Conservation (phyloP, 2,797 vertebrate genomes). For the Erethizon dorsatum region DNA sequence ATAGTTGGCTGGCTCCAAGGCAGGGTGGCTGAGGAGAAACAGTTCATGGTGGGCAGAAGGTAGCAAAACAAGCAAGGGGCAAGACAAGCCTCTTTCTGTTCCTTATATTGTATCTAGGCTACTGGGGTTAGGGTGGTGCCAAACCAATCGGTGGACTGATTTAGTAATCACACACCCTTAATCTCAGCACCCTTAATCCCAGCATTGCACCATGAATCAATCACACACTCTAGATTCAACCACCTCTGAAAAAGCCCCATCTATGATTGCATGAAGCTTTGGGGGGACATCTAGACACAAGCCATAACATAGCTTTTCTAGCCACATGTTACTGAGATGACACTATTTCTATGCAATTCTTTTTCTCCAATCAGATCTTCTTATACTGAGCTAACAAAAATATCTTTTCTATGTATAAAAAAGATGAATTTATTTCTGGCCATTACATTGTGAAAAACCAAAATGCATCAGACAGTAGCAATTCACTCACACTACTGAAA, state of each 20-base stretch:
- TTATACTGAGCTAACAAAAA: background rate
- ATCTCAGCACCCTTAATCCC: background rate
- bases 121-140: background rate
- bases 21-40: background rate
- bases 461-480: background rate
- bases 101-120: background rate
- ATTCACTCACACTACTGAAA: conserved; percentile 33
- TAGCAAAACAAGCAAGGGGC: background rate
- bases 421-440: background rate
- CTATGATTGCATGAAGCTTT: background rate
- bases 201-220: background rate
- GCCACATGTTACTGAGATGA: conserved; percentile 53
- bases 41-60: background rate
- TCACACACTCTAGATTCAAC: background rate
- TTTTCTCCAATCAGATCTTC: background rate
- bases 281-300: background rate
- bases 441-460: conserved; percentile 36
- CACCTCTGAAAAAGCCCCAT: background rate
- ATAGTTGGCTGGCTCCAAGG: background rate
- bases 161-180: too few species aligned
- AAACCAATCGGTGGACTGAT: background rate
- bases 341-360: background rate
- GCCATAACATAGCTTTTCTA: background rate
- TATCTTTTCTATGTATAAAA: conserved; percentile 33
- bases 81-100: background rate